Percentiles rank a stretch among this genome's conserved stretches.
These are phyloP conservation scores for Cerceris rybyensis DNA, from an alignment of 2,888 invertebrate species.

Conservation along the genomic window DNA sequence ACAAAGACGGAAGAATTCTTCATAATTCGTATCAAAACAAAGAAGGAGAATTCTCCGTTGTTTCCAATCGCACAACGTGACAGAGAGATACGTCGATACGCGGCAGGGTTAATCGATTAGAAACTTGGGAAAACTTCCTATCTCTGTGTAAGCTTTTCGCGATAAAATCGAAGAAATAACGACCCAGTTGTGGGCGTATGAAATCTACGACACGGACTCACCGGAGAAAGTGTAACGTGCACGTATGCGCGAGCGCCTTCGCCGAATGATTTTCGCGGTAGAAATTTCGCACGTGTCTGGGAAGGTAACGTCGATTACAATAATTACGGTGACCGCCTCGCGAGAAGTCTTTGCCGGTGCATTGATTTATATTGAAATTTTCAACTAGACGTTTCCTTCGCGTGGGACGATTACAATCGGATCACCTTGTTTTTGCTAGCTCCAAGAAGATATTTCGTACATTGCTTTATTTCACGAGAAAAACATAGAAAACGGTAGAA, in stretches of 20 bases:
- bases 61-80: too few species aligned
- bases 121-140: slow-evolving; percentile 27
- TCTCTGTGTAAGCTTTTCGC: slow-evolving; percentile 11
- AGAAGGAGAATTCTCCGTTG: too few species aligned
- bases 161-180: slow-evolving; percentile 46
- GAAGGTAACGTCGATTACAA: slow-evolving; percentile 19
- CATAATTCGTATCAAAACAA: too few species aligned
- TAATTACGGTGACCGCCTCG: slow-evolving; percentile 22
- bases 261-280: slow-evolving; percentile 41
- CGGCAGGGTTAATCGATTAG: neutral
- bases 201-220: slow-evolving; percentile 43
- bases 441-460: too few species aligned
- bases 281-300: slow-evolving; percentile 40
- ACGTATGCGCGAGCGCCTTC: slow-evolving; percentile 9
- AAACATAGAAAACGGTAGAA: slow-evolving; percentile 35
- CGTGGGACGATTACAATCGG: too few species aligned
- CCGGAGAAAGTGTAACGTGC: slow-evolving; percentile 62
- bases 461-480: slow-evolving; percentile 30
- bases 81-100: neutral
- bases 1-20: too few species aligned
- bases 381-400: too few species aligned
- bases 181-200: slow-evolving; percentile 57
- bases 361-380: slow-evolving; percentile 7
- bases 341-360: slow-evolving; percentile 12
- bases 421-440: too few species aligned